These are phyloP conservation scores for Tetranychus truncatus DNA, from an alignment of 2,888 invertebrate species.

Conservation along the genomic window DNA sequence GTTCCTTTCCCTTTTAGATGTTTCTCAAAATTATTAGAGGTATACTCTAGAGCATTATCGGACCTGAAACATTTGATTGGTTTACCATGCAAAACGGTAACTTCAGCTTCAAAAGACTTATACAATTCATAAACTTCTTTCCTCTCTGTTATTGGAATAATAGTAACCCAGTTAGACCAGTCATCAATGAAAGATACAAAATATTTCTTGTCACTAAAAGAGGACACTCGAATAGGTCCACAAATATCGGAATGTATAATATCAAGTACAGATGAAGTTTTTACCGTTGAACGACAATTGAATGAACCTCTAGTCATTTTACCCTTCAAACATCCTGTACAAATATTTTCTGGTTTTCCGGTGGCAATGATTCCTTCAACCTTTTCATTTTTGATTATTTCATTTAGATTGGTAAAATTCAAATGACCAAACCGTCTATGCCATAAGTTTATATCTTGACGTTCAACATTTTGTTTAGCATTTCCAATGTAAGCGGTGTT, in stretches of 20 bases:
- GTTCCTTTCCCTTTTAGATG: slow-evolving; percentile 22
- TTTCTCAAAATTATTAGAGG: slow-evolving; percentile 17
- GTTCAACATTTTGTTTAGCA: too few relatives aligned
- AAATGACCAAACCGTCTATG: too few relatives aligned
- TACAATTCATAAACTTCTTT: slow-evolving; percentile 7
- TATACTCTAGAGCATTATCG: slow-evolving; percentile 17
- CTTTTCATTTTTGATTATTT: too few relatives aligned
- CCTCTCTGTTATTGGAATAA: slow-evolving; percentile 2
- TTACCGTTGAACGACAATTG: too few relatives aligned
- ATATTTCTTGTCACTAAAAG: not conserved
- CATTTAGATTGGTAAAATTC: too few relatives aligned
- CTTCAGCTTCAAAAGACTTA: not conserved
- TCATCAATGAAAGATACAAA: slow-evolving; percentile 12
- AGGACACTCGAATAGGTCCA: slow-evolving; percentile 14
- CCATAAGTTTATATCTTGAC: too few relatives aligned
- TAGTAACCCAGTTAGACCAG: not conserved
- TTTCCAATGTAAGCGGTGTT: too few relatives aligned
- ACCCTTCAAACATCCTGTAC: too few relatives aligned
- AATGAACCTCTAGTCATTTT: too few relatives aligned
- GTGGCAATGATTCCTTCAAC: too few relatives aligned
- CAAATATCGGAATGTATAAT: not conserved
- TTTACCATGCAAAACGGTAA: not conserved
- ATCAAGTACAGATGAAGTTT: not conserved
- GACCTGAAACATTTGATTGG: slow-evolving; percentile 10
- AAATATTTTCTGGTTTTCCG: too few relatives aligned